Conservation (phyloP, 2,797 vertebrate species). For the Ctenochaetus hawaiiensis region DNA sequence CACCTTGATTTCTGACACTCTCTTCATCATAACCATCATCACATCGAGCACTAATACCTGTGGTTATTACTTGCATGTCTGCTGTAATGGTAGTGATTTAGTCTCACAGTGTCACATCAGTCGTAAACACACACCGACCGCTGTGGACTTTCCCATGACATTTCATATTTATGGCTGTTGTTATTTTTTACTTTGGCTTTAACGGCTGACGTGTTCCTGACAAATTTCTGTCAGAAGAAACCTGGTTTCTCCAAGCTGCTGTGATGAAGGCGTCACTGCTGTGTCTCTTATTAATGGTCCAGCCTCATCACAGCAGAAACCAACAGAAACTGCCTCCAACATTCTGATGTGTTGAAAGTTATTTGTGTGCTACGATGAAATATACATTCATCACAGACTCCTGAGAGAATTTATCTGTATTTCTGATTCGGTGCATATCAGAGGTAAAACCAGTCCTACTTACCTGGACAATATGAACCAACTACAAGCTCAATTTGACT, state of each 20-base stretch:
- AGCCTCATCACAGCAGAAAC: conserved; percentile 26
- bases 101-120: conserved; percentile 21
- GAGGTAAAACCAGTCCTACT: background rate
- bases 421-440: background rate
- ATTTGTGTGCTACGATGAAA: conserved; percentile 12
- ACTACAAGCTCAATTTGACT: background rate
- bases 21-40: conserved; percentile 45
- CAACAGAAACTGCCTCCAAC: background rate
- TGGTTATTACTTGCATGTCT: conserved; percentile 24
- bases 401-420: too few relatives aligned
- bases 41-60: conserved; percentile 26
- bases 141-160: conserved; percentile 10
- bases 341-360: background rate
- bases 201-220: conserved; percentile 45
- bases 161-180: conserved; percentile 48
- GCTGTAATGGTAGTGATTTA: conserved; percentile 37
- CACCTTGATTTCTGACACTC: conserved; percentile 24
- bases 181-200: conserved; percentile 35
- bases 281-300: conserved; percentile 42
- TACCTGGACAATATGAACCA: background rate
- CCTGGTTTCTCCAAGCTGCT: conserved; percentile 11
- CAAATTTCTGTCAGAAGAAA: conserved; percentile 26
- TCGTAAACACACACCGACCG: background rate
- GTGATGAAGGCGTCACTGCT: conserved; percentile 18
- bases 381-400: conserved; percentile 3